Evolutionary conservation across 1,140 invertebrate species (phyloP), one percentile per base, ranked within the genome.

Genomic region (Zaprionus kolodkinae): DNA sequence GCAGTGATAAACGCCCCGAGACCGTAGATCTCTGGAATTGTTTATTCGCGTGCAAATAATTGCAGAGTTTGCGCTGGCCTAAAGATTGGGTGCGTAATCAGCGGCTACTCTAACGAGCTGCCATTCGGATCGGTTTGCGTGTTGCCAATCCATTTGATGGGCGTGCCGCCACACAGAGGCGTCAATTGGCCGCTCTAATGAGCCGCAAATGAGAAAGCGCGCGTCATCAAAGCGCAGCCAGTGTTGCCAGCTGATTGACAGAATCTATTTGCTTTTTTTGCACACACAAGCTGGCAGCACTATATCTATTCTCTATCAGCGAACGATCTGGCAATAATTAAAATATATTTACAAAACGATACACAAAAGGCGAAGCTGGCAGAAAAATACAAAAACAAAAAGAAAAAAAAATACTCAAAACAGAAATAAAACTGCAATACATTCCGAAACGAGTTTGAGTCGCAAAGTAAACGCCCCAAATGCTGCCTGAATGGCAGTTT

Each of bases 21-120:
- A 30, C 1, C 27, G 27, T 30, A 30, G 85, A 84, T 81, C 62
- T 75, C 76, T 85, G 73, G 66, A 89, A 89, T 88, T 85, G 85
- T 89, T 88, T 89, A 85, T 81, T 88, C 78, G 85, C 85, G 85
- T 88, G 85, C 85, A 85, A 69, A 76, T 88, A 88, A 88, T 88
- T 88, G 81, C 81, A 56, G 71, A 54, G 27, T 36, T 54, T 48
- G 21, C 43, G 35, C 56, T 45, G 56, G 66, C 38, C 43, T 71
- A 52, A 69, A 77, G 69, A 83, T 88, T 83, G 84, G 54, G 43
- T 73, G 79, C 76, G 76, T 88, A 88, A 89, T 88, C 84, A 78
- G 81, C 59, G 55, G 76, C 66, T 60, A 27, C 25, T 48, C 62
- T 71, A 78, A 83, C 75, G 61, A 79, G 76, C 77, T 73, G 48